Percentiles rank a stretch among this genome's conserved stretches.
Evolutionary conservation across 2,888 invertebrate species (phyloP).

Genomic region (Drosophila conformis): DNA sequence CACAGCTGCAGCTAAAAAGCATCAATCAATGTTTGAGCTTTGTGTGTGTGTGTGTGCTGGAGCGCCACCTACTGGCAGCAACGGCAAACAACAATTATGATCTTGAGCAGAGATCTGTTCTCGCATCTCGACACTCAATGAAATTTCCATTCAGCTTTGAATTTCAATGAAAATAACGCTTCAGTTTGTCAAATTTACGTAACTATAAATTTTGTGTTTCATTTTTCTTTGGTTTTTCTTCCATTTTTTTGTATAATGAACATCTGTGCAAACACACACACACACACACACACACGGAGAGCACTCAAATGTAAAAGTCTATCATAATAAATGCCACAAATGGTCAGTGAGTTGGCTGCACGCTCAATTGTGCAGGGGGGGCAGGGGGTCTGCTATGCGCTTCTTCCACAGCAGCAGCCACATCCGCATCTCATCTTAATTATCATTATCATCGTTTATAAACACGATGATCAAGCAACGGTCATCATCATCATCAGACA

Average conservation of each 20-base stretch:
- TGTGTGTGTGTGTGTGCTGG: slow-evolving; percentile 19
- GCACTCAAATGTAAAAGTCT: not conserved
- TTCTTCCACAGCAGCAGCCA: slow-evolving; percentile 34
- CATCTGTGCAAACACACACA: slow-evolving; percentile 81
- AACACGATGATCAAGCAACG: not conserved
- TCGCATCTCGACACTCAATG: slow-evolving; percentile 43
- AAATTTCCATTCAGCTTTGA: slow-evolving; percentile 52
- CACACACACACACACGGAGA: slow-evolving; percentile 41
- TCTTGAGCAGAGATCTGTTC: slow-evolving; percentile 44
- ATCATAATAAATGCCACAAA: slow-evolving; percentile 43
- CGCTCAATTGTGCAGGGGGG: not conserved
- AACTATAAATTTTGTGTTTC: slow-evolving; percentile 48
- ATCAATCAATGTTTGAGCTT: slow-evolving; percentile 70
- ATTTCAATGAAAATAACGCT: slow-evolving; percentile 64
- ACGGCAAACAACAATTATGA: slow-evolving; percentile 28
- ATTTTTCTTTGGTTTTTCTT: slow-evolving; percentile 4
- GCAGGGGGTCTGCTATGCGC: slow-evolving; percentile 54
- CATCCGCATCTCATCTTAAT: slow-evolving; percentile 42
- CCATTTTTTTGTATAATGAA: slow-evolving; percentile 62
- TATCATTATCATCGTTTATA: not conserved
- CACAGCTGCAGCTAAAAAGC: slow-evolving; percentile 51
- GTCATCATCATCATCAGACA: slow-evolving; percentile 22
- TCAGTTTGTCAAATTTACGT: slow-evolving; percentile 73
- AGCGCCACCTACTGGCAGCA: slow-evolving; percentile 71
- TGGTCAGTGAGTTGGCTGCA: slow-evolving; percentile 36